A percentile compares a stretch with the other conserved stretches of the same genome.
phyloP scores from a whole-genome alignment of 2,888 invertebrate genomes.

The Odontocerum albicorne region DNA sequence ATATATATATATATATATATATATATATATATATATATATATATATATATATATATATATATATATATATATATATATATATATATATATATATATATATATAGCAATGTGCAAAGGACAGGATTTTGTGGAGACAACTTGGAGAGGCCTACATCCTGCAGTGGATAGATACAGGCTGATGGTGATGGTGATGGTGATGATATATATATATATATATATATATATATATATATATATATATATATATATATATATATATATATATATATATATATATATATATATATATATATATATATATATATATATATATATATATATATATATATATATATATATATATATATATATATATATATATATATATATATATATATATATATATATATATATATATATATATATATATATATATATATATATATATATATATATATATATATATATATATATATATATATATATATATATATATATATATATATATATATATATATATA shows the following conservation, averaged over 20 bases:
- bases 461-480: background rate
- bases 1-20: no score
- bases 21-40: no score
- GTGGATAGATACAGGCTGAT: background rate
- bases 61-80: no score
- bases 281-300: background rate
- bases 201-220: background rate
- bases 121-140: no score
- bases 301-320: background rate
- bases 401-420: background rate
- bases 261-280: background rate
- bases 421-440: background rate
- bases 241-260: background rate
- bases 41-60: no score
- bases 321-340: background rate
- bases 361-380: background rate
- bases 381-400: background rate
- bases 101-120: no score
- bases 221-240: background rate
- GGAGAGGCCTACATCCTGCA: no score
- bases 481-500: background rate
- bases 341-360: background rate
- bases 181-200: background rate
- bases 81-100: no score
- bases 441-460: background rate